phyloP scores from a whole-genome alignment of 2,797 vertebrate species.

The Myotis planiceps region DNA sequence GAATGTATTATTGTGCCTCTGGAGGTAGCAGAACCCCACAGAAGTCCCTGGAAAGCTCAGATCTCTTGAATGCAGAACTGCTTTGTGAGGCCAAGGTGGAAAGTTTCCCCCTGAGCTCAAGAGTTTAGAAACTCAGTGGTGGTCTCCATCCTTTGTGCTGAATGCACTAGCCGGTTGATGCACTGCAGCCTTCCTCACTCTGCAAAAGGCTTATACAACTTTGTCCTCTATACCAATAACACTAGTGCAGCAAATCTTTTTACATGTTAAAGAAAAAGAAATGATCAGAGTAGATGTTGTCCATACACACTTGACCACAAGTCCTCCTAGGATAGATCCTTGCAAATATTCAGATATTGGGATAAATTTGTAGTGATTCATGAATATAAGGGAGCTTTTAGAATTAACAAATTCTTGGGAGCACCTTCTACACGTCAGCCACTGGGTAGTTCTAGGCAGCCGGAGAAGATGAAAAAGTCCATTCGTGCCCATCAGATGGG shows the following conservation, averaged over 20 bases:
- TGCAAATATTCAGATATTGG: not conserved
- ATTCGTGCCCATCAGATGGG: not conserved
- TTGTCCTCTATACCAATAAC: rapidly evolving
- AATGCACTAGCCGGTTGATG: not conserved
- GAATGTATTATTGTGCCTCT: not conserved
- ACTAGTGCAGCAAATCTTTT: not conserved
- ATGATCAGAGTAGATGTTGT: not conserved
- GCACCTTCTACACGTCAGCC: not conserved
- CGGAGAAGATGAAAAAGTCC: not conserved
- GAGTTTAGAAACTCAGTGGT: not conserved
- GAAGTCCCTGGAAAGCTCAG: not conserved
- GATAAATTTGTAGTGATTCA: not conserved
- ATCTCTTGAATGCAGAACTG: not conserved
- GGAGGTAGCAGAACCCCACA: not conserved
- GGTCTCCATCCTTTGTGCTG: not conserved
- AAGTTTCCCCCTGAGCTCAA: not conserved
- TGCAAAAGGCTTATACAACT: not conserved
- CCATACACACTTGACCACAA: not conserved
- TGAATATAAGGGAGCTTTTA: not conserved
- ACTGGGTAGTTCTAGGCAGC: not conserved
- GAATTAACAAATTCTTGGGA: not conserved
- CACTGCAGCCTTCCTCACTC: not conserved
- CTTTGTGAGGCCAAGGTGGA: not conserved
- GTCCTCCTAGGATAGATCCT: not conserved
- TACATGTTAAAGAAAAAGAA: not conserved